Evolutionary conservation across 2,113 vertebrate genomes (phyloP).

Genomic region (Brachyistius frenatus): DNA sequence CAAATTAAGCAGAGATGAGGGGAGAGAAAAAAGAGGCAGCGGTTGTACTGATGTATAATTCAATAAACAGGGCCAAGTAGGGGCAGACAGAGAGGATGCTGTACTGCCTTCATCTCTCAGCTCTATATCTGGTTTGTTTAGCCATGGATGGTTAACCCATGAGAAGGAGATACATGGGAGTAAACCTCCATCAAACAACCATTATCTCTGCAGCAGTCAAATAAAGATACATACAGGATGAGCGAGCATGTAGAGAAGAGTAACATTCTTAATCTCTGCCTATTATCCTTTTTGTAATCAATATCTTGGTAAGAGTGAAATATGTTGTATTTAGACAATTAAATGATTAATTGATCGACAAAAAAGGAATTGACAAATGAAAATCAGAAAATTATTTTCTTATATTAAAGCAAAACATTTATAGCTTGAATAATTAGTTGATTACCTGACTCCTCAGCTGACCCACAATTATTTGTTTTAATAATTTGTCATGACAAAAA

Average conservation of each 20-base stretch:
- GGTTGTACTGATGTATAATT: slow-evolving; percentile 88
- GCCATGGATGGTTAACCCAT: slow-evolving; percentile 53
- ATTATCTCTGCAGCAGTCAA: slow-evolving; percentile 30
- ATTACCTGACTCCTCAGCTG: too few relatives aligned
- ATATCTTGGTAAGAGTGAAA: not conserved
- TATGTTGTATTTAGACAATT: not conserved
- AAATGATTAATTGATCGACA: not conserved
- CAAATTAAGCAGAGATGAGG: slow-evolving; percentile 84
- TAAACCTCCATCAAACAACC: slow-evolving; percentile 23
- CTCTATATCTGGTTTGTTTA: slow-evolving; percentile 64
- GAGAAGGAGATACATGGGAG: slow-evolving; percentile 23
- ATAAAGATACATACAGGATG: not conserved
- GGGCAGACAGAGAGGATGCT: slow-evolving; percentile 70
- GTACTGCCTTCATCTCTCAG: slow-evolving; percentile 68
- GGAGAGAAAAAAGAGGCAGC: slow-evolving; percentile 71
- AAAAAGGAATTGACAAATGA: not conserved
- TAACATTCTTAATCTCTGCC: not conserved
- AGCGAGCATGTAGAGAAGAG: not conserved
- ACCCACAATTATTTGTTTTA: too few relatives aligned
- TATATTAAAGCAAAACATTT: too few relatives aligned
- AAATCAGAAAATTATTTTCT: too few relatives aligned
- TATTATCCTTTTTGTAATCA: not conserved
- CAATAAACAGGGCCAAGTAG: slow-evolving; percentile 82
- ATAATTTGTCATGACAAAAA: too few relatives aligned
- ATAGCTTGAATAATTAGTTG: too few relatives aligned